A percentile compares a stretch with the other conserved stretches of the same genome.
These are phyloP conservation scores for Erebia aethiops DNA, from an alignment of 2,888 invertebrate species.

Conservation along the genomic window DNA sequence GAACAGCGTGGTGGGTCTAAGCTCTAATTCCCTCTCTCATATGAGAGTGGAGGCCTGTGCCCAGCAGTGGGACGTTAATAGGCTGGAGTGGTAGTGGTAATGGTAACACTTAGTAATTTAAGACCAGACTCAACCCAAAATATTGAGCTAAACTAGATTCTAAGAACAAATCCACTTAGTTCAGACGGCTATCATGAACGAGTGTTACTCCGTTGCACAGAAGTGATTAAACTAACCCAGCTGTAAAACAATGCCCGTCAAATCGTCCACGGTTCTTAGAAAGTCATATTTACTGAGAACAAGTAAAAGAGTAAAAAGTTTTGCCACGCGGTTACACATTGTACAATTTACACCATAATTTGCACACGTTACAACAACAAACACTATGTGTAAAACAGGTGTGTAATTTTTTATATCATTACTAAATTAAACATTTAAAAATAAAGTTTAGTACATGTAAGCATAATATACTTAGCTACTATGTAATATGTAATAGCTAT, in stretches of 20 bases:
- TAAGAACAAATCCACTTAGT: not conserved
- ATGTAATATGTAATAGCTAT: too few relatives aligned
- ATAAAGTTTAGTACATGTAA: not conserved
- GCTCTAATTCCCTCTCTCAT: too few relatives aligned
- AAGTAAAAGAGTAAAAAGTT: not conserved
- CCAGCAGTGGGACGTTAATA: too few relatives aligned
- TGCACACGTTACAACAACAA: not conserved
- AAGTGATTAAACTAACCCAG: constrained; percentile 24
- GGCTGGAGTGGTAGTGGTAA: too few relatives aligned
- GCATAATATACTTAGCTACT: too few relatives aligned
- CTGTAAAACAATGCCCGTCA: constrained; percentile 23
- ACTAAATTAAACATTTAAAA: not conserved
- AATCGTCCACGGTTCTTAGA: constrained; percentile 19
- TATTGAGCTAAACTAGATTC: not conserved
- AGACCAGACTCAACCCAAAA: too few relatives aligned
- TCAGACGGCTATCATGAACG: not conserved
- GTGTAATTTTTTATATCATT: not conserved
- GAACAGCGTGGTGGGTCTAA: too few relatives aligned
- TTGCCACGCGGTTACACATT: not conserved
- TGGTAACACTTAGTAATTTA: too few relatives aligned
- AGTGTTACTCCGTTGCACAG: constrained; percentile 4
- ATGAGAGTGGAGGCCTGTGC: too few relatives aligned
- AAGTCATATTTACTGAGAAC: constrained; percentile 10
- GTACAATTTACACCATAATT: not conserved
- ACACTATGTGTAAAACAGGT: not conserved